Conservation (phyloP, 2,113 vertebrate species). For the Cryptotis parvus region DNA sequence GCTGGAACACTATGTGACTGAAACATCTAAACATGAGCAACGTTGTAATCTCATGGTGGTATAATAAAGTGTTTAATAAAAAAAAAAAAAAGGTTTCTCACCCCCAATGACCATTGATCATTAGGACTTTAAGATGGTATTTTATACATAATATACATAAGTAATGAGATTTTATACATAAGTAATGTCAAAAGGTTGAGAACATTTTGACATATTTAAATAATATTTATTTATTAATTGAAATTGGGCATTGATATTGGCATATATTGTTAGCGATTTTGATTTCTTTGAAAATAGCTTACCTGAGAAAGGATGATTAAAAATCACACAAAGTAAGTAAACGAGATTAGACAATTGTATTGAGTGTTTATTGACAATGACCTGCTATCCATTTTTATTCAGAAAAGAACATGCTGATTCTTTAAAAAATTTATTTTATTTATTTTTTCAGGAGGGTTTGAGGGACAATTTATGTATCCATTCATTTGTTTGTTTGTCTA, state of each 20-base stretch:
- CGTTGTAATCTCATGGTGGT: too few species aligned
- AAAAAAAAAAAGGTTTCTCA: too few species aligned
- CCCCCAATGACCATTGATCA: background rate
- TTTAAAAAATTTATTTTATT: too few species aligned
- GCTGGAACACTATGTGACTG: too few species aligned
- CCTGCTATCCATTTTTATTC: background rate
- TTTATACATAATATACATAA: background rate
- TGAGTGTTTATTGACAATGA: background rate
- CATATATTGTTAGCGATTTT: background rate
- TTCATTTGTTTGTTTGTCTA: too few species aligned
- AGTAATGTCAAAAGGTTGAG: background rate
- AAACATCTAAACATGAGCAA: too few species aligned
- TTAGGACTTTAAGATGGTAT: background rate
- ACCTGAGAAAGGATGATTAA: conserved; percentile 4
- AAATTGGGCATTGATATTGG: background rate
- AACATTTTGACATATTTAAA: conserved; percentile 32
- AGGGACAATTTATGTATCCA: too few species aligned
- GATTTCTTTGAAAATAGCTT: conserved; percentile 31
- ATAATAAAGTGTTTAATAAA: too few species aligned
- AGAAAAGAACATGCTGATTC: conserved; percentile 18
- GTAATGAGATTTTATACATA: background rate
- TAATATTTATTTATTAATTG: conserved; percentile 4
- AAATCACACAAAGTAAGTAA: background rate
- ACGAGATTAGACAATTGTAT: background rate
- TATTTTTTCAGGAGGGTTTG: too few species aligned